Conservation (phyloP, 92 coral and sea anemone species). For the Scolanthus callimorphus region DNA sequence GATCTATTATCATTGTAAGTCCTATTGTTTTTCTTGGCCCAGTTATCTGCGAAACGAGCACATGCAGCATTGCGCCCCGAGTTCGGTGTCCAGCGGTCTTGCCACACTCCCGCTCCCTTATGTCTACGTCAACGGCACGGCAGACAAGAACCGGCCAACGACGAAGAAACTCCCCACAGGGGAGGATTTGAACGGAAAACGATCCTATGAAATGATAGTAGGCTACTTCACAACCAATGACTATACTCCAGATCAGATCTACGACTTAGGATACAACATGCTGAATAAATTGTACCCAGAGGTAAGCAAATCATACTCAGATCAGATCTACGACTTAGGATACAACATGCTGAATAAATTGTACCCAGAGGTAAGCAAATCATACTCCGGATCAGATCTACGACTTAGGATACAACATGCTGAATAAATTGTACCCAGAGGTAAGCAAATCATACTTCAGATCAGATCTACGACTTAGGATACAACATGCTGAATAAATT, state of each 20-base stretch:
- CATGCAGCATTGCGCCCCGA: slow-evolving; percentile 77
- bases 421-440: too few relatives aligned
- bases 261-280: slow-evolving; percentile 64
- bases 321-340: too few relatives aligned
- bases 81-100: slow-evolving; percentile 84
- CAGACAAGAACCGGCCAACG: slow-evolving; percentile 54
- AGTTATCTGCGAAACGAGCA: slow-evolving; percentile 75
- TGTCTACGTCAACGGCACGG: slow-evolving; percentile 66
- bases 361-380: too few relatives aligned
- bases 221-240: slow-evolving; percentile 76
- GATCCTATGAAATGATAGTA: slow-evolving; percentile 53
- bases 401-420: too few relatives aligned
- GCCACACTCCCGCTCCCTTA: slow-evolving; percentile 65
- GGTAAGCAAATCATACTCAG: too few relatives aligned
- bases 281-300: slow-evolving; percentile 67
- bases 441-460: too few relatives aligned
- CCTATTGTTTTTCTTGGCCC: not conserved
- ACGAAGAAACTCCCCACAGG: slow-evolving; percentile 85
- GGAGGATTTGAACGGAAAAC: slow-evolving; percentile 53
- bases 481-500: too few relatives aligned
- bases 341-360: too few relatives aligned
- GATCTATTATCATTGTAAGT: too few relatives aligned
- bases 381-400: too few relatives aligned
- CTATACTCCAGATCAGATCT: slow-evolving; percentile 65
- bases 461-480: too few relatives aligned